Conservation (phyloP, 2,113 vertebrate genomes). For the Tauraco erythrolophus region DNA sequence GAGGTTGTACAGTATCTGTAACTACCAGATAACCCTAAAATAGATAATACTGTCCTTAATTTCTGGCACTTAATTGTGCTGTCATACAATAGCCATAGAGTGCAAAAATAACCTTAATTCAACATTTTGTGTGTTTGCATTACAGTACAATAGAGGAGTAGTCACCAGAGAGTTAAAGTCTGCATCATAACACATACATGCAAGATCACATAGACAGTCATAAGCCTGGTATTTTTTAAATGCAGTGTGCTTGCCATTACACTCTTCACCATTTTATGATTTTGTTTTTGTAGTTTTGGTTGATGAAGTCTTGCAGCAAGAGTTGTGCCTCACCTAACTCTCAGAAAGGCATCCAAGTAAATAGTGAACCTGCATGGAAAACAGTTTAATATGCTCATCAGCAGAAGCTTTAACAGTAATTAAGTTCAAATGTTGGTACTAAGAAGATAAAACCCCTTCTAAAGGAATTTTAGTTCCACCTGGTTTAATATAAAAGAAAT, state of each 20-base stretch:
- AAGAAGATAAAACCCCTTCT: neutral
- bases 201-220: neutral
- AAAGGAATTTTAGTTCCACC: neutral
- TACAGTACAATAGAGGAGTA: neutral
- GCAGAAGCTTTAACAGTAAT: neutral
- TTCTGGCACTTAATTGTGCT: neutral
- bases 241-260: neutral
- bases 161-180: neutral
- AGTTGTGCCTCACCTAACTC: neutral
- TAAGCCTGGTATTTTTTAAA: neutral
- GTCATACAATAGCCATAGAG: neutral
- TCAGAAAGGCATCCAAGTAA: neutral
- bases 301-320: neutral
- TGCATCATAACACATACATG: neutral
- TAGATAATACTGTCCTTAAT: neutral
- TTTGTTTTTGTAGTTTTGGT: neutral
- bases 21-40: neutral
- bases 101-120: neutral
- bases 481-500: neutral
- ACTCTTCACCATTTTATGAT: neutral
- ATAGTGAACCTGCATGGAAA: neutral
- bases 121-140: neutral
- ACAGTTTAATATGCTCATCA: neutral
- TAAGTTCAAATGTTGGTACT: neutral
- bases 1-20: neutral